Evolutionary conservation across 2,888 invertebrate species (phyloP), one percentile per base, ranked within the genome.

Genomic region (Phyllotreta cruciferae): DNA sequence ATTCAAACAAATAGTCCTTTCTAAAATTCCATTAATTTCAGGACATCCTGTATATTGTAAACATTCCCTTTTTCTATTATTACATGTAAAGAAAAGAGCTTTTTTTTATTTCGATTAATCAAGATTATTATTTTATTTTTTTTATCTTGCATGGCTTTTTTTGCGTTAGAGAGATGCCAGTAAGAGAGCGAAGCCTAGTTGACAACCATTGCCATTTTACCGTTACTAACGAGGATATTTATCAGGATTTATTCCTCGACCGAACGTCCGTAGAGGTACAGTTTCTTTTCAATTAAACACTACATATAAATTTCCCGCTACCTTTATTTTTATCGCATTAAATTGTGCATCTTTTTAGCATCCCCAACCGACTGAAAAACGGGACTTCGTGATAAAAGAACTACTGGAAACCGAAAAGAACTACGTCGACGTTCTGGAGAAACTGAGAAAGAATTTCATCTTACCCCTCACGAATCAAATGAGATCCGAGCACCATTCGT

Each of bases 321-420:
- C n/a, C n/a, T n/a, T n/a, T n/a, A n/a, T n/a, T n/a, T n/a, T n/a
- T n/a, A n/a, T n/a, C n/a, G n/a, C n/a, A 24, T 24, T 9, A 4
- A 10, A 45, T 45, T 5, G 1, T 45, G 1, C 6, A 11, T 10
- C 36, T 1, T 69, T 71, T 54, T 55, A 79, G 76, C 72, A 75
- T 60, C 77, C 77, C 6, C 79, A 78, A 24, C 73, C 76, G 6
- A 74, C 88, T 71, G 96, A 95, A 80, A 97, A 96, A 80, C 85
- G 97, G 64, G 97, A 98, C 81, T 95, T 94, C 79, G 93, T 94
- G 50, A 92, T 94, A 75, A 88, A 92, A 69, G 99, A 99, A 81
- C 84, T 99, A 60, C 88, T 98, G 41, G 98, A 98, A 80, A 99
- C 99, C 0, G 99, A 99, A 82, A 90, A 90, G 75, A 98, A 98